A percentile compares a stretch with the other conserved stretches of the same genome.
These are phyloP conservation scores for Ursus arctos DNA, from an alignment of 2,113 vertebrate species.

Conservation along the genomic window DNA sequence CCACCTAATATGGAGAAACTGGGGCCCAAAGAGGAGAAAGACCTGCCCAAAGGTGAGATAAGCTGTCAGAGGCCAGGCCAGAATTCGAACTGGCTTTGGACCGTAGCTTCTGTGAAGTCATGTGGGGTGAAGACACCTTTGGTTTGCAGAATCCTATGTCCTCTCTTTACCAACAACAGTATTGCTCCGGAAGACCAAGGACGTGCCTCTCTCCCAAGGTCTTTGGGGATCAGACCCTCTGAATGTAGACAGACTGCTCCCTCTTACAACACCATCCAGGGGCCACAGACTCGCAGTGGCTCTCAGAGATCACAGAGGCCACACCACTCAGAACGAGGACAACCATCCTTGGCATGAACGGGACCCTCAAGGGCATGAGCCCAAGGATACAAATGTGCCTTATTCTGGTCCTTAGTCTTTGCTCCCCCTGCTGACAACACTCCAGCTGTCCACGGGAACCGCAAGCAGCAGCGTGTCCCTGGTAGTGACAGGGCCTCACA, in stretches of 20 bases:
- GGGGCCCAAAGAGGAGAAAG: not conserved
- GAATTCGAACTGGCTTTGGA: not conserved
- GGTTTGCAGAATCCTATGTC: not conserved
- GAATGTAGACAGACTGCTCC: not conserved
- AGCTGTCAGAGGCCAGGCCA: no score
- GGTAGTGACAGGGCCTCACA: no score
- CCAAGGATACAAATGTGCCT: not conserved
- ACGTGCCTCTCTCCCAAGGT: not conserved
- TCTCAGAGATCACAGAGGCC: not conserved
- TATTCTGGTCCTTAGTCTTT: not conserved
- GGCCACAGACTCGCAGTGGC: not conserved
- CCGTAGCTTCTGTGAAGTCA: not conserved
- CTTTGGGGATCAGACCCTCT: not conserved
- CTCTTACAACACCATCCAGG: not conserved
- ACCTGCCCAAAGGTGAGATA: not conserved
- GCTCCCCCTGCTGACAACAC: not conserved
- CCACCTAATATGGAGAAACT: not conserved
- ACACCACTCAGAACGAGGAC: not conserved
- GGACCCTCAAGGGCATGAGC: not conserved
- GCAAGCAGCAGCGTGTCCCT: not conserved
- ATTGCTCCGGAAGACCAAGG: rapidly evolving
- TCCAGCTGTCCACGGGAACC: not conserved
- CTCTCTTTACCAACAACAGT: not conserved
- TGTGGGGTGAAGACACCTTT: not conserved
- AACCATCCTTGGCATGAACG: not conserved